Percentiles rank a stretch among this genome's conserved stretches.
These are phyloP conservation scores for Drosophila prosaltans DNA, from an alignment of 1,140 invertebrate genomes.

Conservation along the genomic window DNA sequence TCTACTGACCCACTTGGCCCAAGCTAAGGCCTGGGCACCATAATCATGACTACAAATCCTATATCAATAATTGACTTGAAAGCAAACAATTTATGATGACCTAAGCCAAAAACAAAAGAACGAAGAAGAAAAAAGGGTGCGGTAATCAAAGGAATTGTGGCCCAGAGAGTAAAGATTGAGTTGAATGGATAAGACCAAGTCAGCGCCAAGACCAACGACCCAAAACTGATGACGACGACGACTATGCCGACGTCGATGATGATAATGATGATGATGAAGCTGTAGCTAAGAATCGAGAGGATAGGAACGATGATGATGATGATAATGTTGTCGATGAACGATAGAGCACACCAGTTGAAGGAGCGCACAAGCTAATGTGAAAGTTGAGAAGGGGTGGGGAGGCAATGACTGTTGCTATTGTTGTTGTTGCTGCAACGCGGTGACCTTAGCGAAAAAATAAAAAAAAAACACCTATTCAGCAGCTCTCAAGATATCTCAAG, in stretches of 20 bases:
- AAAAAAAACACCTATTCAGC: conserved; percentile 15
- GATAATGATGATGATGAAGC: conserved; percentile 37
- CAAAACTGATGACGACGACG: conserved; percentile 69
- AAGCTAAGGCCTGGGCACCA: conserved; percentile 20
- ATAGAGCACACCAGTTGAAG: conserved; percentile 60
- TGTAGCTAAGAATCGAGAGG: conserved; percentile 31
- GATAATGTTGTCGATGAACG: conserved; percentile 69
- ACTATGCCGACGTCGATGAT: conserved; percentile 30
- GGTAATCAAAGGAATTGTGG: conserved; percentile 74
- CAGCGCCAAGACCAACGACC: conserved; percentile 56
- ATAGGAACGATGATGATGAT: conserved; percentile 44
- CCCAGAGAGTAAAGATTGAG: conserved; percentile 47
- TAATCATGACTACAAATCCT: conserved; percentile 70
- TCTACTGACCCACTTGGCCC: conserved; percentile 72
- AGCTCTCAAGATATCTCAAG: conserved; percentile 52
- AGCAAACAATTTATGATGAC: conserved; percentile 81
- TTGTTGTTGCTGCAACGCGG: conserved; percentile 58
- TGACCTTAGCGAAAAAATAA: conserved; percentile 70
- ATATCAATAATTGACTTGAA: conserved; percentile 76
- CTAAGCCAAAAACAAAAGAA: conserved; percentile 52
- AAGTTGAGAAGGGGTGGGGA: conserved; percentile 56
- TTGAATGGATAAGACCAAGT: conserved; percentile 68
- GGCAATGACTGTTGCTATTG: conserved; percentile 42
- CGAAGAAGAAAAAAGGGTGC: conserved; percentile 71
- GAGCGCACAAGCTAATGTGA: conserved; percentile 67